Conservation (phyloP, 2,113 vertebrate species). For the Thinocorus orbignyianus region DNA sequence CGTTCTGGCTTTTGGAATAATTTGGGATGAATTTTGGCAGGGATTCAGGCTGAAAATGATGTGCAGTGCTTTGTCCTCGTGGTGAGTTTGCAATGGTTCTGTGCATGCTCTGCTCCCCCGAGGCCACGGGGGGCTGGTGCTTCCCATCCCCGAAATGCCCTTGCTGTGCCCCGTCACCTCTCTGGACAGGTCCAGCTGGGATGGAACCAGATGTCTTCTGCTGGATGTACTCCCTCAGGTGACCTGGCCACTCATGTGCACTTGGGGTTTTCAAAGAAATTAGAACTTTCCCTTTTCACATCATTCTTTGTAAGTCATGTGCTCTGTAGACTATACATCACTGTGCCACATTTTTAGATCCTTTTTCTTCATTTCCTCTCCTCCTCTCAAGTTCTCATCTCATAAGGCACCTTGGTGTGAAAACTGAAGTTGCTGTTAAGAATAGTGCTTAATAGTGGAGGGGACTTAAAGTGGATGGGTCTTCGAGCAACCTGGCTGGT, state of each 20-base stretch:
- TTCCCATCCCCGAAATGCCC: not conserved
- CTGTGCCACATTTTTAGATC: not conserved
- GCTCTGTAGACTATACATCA: not conserved
- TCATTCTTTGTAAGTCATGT: not conserved
- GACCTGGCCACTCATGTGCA: rapidly evolving
- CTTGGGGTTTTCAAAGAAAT: not conserved
- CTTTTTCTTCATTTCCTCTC: not conserved
- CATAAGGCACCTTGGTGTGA: not conserved
- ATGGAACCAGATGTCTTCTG: rapidly evolving
- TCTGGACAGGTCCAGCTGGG: rapidly evolving
- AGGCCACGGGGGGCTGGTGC: rapidly evolving
- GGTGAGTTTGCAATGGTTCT: not conserved
- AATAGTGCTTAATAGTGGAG: not conserved
- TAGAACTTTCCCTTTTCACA: not conserved
- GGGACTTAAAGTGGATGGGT: not conserved
- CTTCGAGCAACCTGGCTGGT: not conserved
- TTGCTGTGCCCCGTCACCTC: no score
- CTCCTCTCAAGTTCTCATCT: not conserved
- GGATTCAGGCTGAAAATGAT: not conserved
- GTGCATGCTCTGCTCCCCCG: rapidly evolving
- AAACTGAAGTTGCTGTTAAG: not conserved
- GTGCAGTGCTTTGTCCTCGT: not conserved
- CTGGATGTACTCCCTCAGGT: not conserved
- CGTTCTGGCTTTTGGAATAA: not conserved
- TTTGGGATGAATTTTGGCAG: not conserved